These are phyloP conservation scores for Zaprionus kolodkinae DNA, from an alignment of 1,140 invertebrate species.

Conservation along the genomic window DNA sequence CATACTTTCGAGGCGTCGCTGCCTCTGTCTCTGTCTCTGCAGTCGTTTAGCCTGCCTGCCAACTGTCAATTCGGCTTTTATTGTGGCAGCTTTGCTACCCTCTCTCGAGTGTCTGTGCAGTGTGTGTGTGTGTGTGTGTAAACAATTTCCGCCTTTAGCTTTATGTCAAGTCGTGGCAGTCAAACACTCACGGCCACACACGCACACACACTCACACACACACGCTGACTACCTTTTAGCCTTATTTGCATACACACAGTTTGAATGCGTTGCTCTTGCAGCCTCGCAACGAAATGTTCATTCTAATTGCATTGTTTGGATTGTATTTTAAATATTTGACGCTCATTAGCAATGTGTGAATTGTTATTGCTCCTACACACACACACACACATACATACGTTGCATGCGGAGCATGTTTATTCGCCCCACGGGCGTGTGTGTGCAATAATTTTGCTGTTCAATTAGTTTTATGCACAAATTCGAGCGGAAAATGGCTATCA, in stretches of 20 bases:
- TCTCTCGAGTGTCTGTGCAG: constrained; percentile 3
- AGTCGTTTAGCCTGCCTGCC: constrained; percentile 40
- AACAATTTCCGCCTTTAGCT: constrained; percentile 73
- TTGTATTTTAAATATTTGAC: constrained; percentile 61
- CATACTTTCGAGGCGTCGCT: constrained; percentile 60
- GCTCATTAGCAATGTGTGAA: constrained; percentile 38
- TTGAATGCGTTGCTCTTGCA: constrained; percentile 36
- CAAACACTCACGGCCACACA: constrained; percentile 35
- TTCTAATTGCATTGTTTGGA: constrained; percentile 65
- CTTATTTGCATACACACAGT: constrained; percentile 63
- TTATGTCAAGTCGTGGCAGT: constrained; percentile 74
- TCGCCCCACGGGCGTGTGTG: constrained; percentile 44
- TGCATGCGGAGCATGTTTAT: constrained; percentile 42
- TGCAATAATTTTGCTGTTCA: constrained; percentile 78
- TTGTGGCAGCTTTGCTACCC: constrained; percentile 30
- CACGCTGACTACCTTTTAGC: constrained; percentile 43
- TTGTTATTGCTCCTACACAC: constrained; percentile 1
- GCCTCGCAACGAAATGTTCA: background rate
- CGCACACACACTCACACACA: background rate
- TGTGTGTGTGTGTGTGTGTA: constrained; percentile 38
- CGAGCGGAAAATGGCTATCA: constrained; percentile 65
- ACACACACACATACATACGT: no score
- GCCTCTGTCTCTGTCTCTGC: constrained; percentile 27
- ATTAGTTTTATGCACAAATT: constrained; percentile 76
- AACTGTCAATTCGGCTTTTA: constrained; percentile 63